Base-by-base conservation (phyloP, 2,888 invertebrate genomes). In the Thera obeliscata region DNA sequence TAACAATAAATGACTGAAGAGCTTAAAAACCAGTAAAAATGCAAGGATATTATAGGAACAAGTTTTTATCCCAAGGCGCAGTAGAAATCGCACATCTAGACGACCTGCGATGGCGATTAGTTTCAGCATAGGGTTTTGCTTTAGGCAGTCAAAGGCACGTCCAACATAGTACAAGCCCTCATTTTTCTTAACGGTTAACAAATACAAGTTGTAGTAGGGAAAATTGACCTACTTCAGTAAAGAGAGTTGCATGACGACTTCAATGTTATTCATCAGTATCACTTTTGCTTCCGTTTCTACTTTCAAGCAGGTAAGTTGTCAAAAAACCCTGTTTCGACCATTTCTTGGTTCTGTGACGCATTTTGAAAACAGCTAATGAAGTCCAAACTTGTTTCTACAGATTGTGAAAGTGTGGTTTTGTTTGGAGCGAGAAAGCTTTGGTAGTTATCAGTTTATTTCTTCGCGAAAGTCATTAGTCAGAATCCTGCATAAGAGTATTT, bases 361-460 rank as follows among this genome's bases (percentile, higher is more conserved):
- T 66, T 61, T 66, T 11, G 43, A 9, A 56, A 56, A 7, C 59
- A 60, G 54, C 41, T 66, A 69, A 65, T 61, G 22, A 36, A 52
- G 62, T 58, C 38, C 35, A 63, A 65, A 70, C 66, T 52, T 46
- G 63, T 38, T 54, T 58, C 22, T 57, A 36, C 56, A 35, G 41
- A n/a, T 58, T 61, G 70, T 70, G 74, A 74, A 72, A 74, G 74
- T 69, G 55, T 48, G 38, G 48, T n/a, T 48, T 22, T 64, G 41
- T 54, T 64, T 66, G 38, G 9, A 73, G 67, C 62, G 59, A 71
- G 66, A 66, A 69, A 69, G 68, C 69, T 61, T 60, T 36, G 50
- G 56, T 50, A 43, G 66, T 61, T 59, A 50, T 46, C 52, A 57
- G 58, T 64, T 50, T 2, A 50, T 50, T 50, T 50, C 12, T 12